These are phyloP conservation scores for Sapajus apella DNA, from an alignment of 2,113 vertebrate species.

Conservation along the genomic window DNA sequence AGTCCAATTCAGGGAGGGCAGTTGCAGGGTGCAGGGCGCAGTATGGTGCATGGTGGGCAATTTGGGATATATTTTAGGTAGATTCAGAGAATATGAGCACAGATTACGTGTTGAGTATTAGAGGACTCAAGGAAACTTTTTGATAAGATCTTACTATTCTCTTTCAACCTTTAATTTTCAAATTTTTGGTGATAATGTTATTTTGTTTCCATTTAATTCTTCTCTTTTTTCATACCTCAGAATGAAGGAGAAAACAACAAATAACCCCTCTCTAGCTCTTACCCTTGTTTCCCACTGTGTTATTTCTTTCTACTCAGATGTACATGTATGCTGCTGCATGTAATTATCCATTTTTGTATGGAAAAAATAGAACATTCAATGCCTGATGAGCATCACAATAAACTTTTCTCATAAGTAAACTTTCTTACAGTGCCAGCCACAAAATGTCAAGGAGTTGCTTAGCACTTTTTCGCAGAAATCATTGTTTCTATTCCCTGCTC, in stretches of 20 bases:
- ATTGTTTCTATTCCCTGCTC: slow-evolving; percentile 55
- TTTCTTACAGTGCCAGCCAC: slow-evolving; percentile 28
- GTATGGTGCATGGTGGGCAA: not conserved
- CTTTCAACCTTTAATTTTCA: slow-evolving; percentile 27
- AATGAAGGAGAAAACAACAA: not conserved
- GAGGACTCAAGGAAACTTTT: not conserved
- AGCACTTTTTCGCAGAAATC: slow-evolving; percentile 50
- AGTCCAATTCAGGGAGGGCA: not conserved
- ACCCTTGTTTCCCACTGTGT: not conserved
- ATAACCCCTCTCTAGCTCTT: not conserved
- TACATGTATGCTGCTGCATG: not conserved
- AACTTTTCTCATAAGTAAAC: slow-evolving; percentile 56
- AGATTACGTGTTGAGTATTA: not conserved
- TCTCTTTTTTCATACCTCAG: not conserved
- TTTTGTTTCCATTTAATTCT: not conserved
- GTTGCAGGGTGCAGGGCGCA: not conserved
- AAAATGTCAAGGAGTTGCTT: slow-evolving; percentile 49
- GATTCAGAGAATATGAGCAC: not conserved
- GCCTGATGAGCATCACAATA: slow-evolving; percentile 36
- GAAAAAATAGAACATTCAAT: not conserved
- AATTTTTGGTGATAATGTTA: not conserved
- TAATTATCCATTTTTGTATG: not conserved
- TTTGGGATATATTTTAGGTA: not conserved
- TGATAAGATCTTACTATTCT: not conserved
- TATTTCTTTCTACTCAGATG: not conserved